phyloP scores from a whole-genome alignment of 2,113 vertebrate species.

The Lampris incognitus region DNA sequence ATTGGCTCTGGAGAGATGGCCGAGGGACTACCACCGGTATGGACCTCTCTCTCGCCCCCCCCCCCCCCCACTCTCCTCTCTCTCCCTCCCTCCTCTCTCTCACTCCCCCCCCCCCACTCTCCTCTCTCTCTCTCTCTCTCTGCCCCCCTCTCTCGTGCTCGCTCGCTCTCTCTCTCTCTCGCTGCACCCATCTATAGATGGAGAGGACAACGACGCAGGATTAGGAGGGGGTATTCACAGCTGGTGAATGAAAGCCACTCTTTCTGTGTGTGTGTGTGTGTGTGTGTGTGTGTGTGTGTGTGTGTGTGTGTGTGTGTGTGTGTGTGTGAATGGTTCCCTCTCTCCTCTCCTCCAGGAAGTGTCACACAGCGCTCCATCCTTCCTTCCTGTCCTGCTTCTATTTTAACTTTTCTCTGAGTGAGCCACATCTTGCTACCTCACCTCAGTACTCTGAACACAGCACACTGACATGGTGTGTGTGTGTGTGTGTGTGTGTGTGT shows the following conservation, averaged over 20 bases:
- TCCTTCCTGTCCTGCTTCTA: slow-evolving; percentile 34
- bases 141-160: neutral
- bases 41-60: neutral
- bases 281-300: slow-evolving; percentile 6
- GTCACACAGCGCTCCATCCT: slow-evolving; percentile 16
- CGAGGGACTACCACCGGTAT: slow-evolving; percentile 87
- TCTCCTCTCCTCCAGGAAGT: slow-evolving; percentile 17
- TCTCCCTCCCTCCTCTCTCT: neutral
- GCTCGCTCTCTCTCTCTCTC: neutral
- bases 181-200: neutral
- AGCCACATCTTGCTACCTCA: neutral
- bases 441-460: neutral
- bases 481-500: slow-evolving; percentile 1
- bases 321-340: slow-evolving; percentile 8
- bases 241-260: slow-evolving; percentile 9
- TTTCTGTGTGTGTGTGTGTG: slow-evolving; percentile 11
- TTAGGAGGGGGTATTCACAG: neutral
- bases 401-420: slow-evolving; percentile 18
- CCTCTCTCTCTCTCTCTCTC: neutral
- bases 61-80: neutral
- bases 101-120: neutral
- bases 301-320: slow-evolving; percentile 10
- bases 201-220: neutral
- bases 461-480: neutral
- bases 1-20: slow-evolving; percentile 94